A percentile compares a stretch with the other conserved stretches of the same genome.
Conservation (phyloP, 2,113 vertebrate species). For the Vanacampus margaritifer region DNA sequence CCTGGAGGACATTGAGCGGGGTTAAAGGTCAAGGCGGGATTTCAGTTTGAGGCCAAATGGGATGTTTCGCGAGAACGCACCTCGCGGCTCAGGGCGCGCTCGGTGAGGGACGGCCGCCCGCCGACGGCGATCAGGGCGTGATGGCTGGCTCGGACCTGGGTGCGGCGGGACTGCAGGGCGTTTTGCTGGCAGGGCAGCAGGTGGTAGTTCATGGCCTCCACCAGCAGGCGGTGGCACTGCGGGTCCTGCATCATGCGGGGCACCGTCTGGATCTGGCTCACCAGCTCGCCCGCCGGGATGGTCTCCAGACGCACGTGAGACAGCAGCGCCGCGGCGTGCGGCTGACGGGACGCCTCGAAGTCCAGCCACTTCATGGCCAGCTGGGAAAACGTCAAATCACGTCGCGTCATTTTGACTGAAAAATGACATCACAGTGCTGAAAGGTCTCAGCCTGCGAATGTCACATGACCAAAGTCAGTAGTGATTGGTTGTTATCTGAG, state of each 20-base stretch:
- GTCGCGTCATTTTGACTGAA: no score
- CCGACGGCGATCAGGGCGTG: constrained; percentile 74
- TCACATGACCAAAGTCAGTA: no score
- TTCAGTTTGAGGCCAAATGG: background rate
- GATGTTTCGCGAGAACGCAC: constrained; percentile 33
- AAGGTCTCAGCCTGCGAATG: no score
- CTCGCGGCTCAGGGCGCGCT: constrained; percentile 80
- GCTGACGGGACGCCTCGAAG: constrained; percentile 71
- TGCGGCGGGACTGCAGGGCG: constrained; percentile 76
- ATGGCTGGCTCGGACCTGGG: constrained; percentile 73
- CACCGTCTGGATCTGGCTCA: constrained; percentile 79
- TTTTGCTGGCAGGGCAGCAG: constrained; percentile 83
- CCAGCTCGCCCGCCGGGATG: constrained; percentile 79
- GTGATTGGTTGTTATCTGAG: no score
- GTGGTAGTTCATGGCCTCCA: constrained; percentile 89
- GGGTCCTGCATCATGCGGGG: constrained; percentile 81
- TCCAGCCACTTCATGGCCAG: constrained; percentile 81
- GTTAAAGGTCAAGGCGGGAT: constrained; percentile 22
- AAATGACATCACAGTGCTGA: no score
- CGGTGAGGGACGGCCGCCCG: constrained; percentile 74
- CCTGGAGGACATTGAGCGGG: constrained; percentile 42
- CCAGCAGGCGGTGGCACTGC: constrained; percentile 79
- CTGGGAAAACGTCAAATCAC: constrained; percentile 35
- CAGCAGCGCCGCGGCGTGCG: constrained; percentile 74
- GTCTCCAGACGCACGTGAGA: constrained; percentile 77